A percentile compares a stretch with the other conserved stretches of the same genome.
phyloP scores from a whole-genome alignment of 2,797 vertebrate genomes.

The Rhinatrema bivittatum region DNA sequence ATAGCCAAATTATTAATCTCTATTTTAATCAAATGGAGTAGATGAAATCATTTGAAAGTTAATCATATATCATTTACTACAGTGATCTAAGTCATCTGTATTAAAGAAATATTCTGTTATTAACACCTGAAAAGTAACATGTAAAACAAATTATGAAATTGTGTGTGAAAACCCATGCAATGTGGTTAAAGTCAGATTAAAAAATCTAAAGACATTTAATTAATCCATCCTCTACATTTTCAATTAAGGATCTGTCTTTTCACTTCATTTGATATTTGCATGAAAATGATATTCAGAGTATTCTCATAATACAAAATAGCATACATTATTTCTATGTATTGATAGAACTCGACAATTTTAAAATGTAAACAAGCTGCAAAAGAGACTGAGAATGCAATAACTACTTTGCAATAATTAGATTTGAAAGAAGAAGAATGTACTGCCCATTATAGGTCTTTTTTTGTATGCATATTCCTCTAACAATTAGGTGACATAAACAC shows the following conservation, averaged over 20 bases:
- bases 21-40: conserved; percentile 53
- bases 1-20: conserved; percentile 66
- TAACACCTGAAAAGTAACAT: conserved; percentile 39
- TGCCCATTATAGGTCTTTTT: not conserved
- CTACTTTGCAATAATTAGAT: conserved; percentile 26
- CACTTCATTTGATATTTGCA: conserved; percentile 6
- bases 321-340: not conserved
- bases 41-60: conserved; percentile 32
- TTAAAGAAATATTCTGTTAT: conserved; percentile 21
- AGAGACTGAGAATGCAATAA: not conserved
- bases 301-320: not conserved
- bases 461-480: no score
- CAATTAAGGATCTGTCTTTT: no score
- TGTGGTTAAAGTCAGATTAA: conserved; percentile 25
- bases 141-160: conserved; percentile 32
- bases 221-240: conserved; percentile 23
- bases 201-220: conserved; percentile 30
- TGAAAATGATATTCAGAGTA: conserved; percentile 2
- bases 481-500: no score
- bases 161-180: conserved; percentile 17
- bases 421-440: conserved; percentile 18
- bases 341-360: conserved; percentile 4
- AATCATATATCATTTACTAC: conserved; percentile 21
- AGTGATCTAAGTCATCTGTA: conserved; percentile 41
- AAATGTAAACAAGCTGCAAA: conserved; percentile 3